Conservation (phyloP, 2,888 invertebrate species). For the Pharmacophagus antenor region DNA sequence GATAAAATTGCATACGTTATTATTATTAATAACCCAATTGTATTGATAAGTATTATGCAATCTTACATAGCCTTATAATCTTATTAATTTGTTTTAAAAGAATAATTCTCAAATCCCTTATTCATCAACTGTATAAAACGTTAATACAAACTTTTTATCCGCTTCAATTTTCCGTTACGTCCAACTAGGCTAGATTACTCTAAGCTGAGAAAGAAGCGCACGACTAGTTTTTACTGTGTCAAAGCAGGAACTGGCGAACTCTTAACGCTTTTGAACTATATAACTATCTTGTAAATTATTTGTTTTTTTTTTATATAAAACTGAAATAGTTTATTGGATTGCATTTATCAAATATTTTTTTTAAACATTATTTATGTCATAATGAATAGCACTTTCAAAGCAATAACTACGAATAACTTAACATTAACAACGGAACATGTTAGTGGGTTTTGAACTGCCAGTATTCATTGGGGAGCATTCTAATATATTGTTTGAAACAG, state of each 20-base stretch:
- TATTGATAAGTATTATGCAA: no score
- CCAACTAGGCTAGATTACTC: slow-evolving; percentile 11
- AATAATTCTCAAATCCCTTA: background rate
- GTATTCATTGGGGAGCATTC: slow-evolving; percentile 10
- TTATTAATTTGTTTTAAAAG: background rate
- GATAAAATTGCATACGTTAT: no score
- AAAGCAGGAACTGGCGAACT: slow-evolving; percentile 9
- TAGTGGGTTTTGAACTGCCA: slow-evolving; percentile 5
- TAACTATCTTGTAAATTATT: no score
- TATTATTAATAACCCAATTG: no score
- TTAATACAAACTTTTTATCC: slow-evolving; percentile 24
- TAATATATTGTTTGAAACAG: slow-evolving; percentile 11
- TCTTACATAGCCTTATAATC: no score
- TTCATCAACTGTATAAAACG: slow-evolving; percentile 4
- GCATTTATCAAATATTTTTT: no score
- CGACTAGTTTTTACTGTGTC: slow-evolving; percentile 26
- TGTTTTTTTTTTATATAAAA: no score
- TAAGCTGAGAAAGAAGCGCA: slow-evolving; percentile 11
- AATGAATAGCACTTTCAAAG: background rate
- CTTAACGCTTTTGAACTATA: slow-evolving; percentile 2
- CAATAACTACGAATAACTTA: background rate
- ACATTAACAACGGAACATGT: background rate
- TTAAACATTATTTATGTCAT: background rate
- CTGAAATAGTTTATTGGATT: no score
- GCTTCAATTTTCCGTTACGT: slow-evolving; percentile 26